Base-by-base conservation (phyloP, 2,797 vertebrate species). In the Enteromius unitaeniatus region DNA sequence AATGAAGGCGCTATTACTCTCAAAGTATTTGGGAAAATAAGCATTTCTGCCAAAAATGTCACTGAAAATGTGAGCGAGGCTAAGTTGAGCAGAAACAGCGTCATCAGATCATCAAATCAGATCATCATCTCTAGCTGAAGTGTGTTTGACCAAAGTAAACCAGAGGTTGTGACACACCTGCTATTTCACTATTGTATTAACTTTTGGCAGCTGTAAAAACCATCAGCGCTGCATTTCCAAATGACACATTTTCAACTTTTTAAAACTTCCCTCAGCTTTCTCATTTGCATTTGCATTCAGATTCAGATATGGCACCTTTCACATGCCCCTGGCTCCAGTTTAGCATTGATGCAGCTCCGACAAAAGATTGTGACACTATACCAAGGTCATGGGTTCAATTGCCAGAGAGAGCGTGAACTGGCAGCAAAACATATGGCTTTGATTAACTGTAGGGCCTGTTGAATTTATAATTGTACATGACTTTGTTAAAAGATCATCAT, bases 11-110 rank as follows among this genome's bases (percentile, higher is more conserved):
- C 26, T 19, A 15, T 49, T 78, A 19, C 37, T 15, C 5, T 47
- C n/a, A 77, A 78, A 65, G 42, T 21, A 28, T 78, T 64, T 47
- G 42, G 17, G 6, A 64, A 77, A 42, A 76, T 40, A 37, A 55
- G 73, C 49, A 55, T 60, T 60, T 77, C 21, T 60, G 21, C 11
- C 7, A 37, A 60, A 58, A 76, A 58, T 26, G 1, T 13, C 28
- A 15, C 53, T 60, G 13, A 37, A 60, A 40, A 77, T 23, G 23
- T 40, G 11, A 37, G 53, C 40, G 34, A 26, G 34, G n/a, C 17
- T 49, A 45, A 49, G 42, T 28, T 72, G 69, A 70, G 14, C n/a
- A 70, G 67, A 69, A 14, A 47, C n/a, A 70, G 13, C 1, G 2
- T 72, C n/a, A n/a, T n/a, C n/a, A n/a, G n/a, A n/a, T n/a, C n/a